These are phyloP conservation scores for Palloptera scutellata DNA, from an alignment of 2,888 invertebrate species.

Conservation along the genomic window DNA sequence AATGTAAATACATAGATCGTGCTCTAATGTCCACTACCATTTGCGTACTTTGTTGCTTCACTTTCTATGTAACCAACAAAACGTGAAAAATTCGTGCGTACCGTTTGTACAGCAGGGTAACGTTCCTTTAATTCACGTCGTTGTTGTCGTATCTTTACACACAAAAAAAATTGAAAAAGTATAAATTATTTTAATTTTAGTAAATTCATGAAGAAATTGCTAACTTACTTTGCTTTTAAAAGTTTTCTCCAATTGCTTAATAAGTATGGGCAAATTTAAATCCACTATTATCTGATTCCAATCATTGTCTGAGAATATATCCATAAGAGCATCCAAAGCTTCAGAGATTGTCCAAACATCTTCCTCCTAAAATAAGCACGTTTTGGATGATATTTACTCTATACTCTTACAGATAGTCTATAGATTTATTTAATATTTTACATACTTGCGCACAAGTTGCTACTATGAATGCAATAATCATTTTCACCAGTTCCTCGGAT, in stretches of 20 bases:
- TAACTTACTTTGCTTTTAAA: constrained; percentile 72
- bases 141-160: constrained; percentile 71
- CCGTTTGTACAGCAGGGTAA: constrained; percentile 75
- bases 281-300: constrained; percentile 72
- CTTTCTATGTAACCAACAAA: constrained; percentile 72
- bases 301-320: constrained; percentile 80
- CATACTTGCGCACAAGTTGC: constrained; percentile 64
- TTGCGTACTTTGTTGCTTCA: constrained; percentile 41
- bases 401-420: background rate
- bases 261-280: constrained; percentile 71
- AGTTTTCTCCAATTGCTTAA: constrained; percentile 68
- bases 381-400: background rate
- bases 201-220: background rate
- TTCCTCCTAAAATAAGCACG: constrained; percentile 64
- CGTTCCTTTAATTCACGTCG: constrained; percentile 73
- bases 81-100: constrained; percentile 73
- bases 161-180: constrained; percentile 18
- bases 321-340: constrained; percentile 77
- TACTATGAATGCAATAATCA: constrained; percentile 70
- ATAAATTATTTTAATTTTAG: constrained; percentile 11
- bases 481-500: constrained; percentile 53
- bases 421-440: background rate
- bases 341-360: constrained; percentile 79
- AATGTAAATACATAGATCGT: too few species aligned
- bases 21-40: constrained; percentile 1